Base-by-base conservation (phyloP, 2,113 vertebrate species). In the Laterallus jamaicensis region DNA sequence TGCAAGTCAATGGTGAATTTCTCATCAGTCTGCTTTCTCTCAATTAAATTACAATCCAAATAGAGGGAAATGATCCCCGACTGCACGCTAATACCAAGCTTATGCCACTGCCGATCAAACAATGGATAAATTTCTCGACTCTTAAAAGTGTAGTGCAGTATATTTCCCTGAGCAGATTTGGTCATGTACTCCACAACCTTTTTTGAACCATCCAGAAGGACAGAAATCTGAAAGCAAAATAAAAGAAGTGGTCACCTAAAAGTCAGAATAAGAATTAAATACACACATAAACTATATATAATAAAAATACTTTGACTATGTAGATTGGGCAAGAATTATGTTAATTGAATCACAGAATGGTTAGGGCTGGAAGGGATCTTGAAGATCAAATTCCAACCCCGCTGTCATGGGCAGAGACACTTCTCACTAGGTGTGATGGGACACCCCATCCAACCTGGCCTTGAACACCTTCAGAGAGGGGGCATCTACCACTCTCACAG, bases 31-130 rank as follows among this genome's bases (percentile, higher is more conserved):
- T 97, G 98, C 63, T 97, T 98, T 77, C 98, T 98, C 87, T 99
- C 99, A 95, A 99, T 98, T 88, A 99, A 98, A 93, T 98, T 98
- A 96, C 99, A 99, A 97, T 99, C 99, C 97, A 99, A 91, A 93
- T 99, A 99, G 86, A 99, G 95, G 78, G 98, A 98, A 91, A 99
- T 97, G 11, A 98, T 97, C 86, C 95, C 98, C 42, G 97, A 97
- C 91, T 99, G 98, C 25, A 99, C 96, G 21, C 98, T 98, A 84
- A 99, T 88, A 96, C 99, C 98, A 96, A 99, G 98, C 96, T 99
- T 99, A 98, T 99, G 99, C 99, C 99, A 99, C 89, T 99, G 99
- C 35, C 99, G 99, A 96, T 99, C 99, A 93, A 99, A 99, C 80
- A 99, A 98, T 90, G 96, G 92, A 82, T 99, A 98, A 44, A 99